phyloP scores from a whole-genome alignment of 2,113 vertebrate genomes.

The Notothenia coriiceps region DNA sequence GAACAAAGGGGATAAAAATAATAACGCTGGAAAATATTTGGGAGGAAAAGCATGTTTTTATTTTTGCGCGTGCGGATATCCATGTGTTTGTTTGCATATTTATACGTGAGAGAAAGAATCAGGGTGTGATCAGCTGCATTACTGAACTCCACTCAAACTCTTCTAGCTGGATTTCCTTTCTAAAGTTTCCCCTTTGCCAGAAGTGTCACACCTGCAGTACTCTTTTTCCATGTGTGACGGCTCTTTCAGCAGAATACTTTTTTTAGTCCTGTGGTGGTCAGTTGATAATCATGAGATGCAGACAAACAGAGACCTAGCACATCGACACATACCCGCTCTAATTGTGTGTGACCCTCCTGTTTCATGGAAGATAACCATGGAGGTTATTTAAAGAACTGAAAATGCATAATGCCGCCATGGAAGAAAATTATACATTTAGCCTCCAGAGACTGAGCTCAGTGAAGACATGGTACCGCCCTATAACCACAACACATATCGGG shows the following conservation, averaged over 20 bases:
- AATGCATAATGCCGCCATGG: not conserved
- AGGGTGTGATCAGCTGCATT: conserved; percentile 47
- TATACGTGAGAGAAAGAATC: not conserved
- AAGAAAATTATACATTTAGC: conserved; percentile 15
- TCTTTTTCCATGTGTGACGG: not conserved
- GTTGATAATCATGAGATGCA: conserved; percentile 43
- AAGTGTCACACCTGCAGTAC: conserved; percentile 22
- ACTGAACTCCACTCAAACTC: not conserved
- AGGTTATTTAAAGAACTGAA: conserved; percentile 31
- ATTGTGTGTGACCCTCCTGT: conserved; percentile 8
- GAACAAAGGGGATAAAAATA: conserved; percentile 65
- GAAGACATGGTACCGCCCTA: not conserved
- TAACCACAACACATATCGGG: not conserved
- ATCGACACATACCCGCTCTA: not conserved
- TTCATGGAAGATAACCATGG: conserved; percentile 4
- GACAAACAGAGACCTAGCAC: conserved; percentile 20
- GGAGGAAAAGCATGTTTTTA: conserved; percentile 40
- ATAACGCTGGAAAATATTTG: conserved; percentile 61
- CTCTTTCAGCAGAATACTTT: not conserved
- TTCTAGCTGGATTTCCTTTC: conserved; percentile 4
- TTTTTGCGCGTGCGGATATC: conserved; percentile 31
- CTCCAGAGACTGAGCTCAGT: conserved; percentile 1
- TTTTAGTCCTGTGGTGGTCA: conserved; percentile 32
- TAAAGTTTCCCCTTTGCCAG: not conserved
- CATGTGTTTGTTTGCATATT: conserved; percentile 12